Base-by-base conservation (phyloP, 2,113 vertebrate genomes). In the Polypterus bichir region DNA sequence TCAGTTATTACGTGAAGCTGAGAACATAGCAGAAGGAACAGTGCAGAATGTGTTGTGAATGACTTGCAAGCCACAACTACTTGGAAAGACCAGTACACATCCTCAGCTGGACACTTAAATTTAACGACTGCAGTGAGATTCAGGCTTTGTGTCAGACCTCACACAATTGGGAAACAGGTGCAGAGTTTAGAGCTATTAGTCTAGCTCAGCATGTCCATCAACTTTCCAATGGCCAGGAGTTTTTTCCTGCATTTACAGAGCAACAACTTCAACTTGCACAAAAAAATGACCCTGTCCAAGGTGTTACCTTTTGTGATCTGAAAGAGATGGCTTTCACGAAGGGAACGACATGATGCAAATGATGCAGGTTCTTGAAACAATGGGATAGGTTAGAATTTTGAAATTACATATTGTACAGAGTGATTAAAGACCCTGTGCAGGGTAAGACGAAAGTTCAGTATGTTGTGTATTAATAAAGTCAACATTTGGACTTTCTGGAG, bases 301-400 rank as follows among this genome's bases (percentile, higher is more conserved):
- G 64, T 60, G 3, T 10, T 66, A 1, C 59, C 10, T 9, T 69
- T 53, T 44, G 54, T 69, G n/a, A n/a, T n/a, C n/a, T n/a, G n/a
- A n/a, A n/a, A n/a, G n/a, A n/a, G n/a, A n/a, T n/a, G n/a, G n/a
- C n/a, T n/a, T n/a, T n/a, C n/a, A n/a, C n/a, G n/a, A n/a, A n/a
- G n/a, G n/a, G n/a, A n/a, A n/a, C n/a, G n/a, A n/a, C n/a, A n/a
- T n/a, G n/a, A n/a, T n/a, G n/a, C n/a, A n/a, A n/a, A n/a, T n/a
- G n/a, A n/a, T n/a, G n/a, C n/a, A n/a, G n/a, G n/a, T n/a, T n/a
- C n/a, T n/a, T n/a, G n/a, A n/a, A n/a, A n/a, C n/a, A n/a, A n/a
- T n/a, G n/a, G n/a, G n/a, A n/a, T n/a, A n/a, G n/a, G n/a, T n/a
- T n/a, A n/a, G n/a, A n/a, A n/a, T n/a, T n/a, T n/a, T n/a, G n/a